Percentiles rank a stretch among this genome's conserved stretches.
Conservation (phyloP, 35 echinoderm and acorn worm genomes). For the Apostichopus parvimensis region DNA sequence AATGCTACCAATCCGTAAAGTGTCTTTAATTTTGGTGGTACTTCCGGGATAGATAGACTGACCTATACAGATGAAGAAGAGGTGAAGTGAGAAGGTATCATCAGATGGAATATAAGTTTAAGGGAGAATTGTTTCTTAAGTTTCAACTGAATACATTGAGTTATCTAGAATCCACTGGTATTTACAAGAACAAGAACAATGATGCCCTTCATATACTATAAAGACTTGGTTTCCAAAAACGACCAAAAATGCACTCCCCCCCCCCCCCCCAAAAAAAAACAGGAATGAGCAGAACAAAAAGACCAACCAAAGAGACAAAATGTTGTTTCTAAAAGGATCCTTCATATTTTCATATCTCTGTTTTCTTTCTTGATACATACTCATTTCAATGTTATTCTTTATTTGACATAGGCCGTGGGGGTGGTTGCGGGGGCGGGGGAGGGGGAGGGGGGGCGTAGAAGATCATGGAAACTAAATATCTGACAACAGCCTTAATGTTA, state of each 20-base stretch:
- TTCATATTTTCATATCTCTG: too few relatives aligned
- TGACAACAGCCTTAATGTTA: neutral
- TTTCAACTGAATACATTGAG: neutral
- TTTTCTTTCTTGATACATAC: too few relatives aligned
- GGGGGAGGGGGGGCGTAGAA: neutral
- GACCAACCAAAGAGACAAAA: too few relatives aligned
- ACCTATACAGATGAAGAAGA: conserved; percentile 53
- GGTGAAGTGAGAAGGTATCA: neutral
- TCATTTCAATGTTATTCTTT: too few relatives aligned
- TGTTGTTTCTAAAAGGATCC: too few relatives aligned
- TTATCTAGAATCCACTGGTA: neutral
- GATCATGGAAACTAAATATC: neutral
- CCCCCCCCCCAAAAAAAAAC: too few relatives aligned
- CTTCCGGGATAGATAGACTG: conserved; percentile 83
- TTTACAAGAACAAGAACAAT: neutral
- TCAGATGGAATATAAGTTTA: neutral
- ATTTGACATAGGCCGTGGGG: too few relatives aligned
- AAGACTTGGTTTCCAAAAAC: neutral
- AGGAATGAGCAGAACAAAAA: too few relatives aligned
- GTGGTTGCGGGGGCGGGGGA: too few relatives aligned
- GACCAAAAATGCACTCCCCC: too few relatives aligned
- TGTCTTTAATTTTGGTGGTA: conserved; percentile 44
- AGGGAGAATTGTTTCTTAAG: neutral
- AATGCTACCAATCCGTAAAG: conserved; percentile 88
- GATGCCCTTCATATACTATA: neutral